phyloP scores from a whole-genome alignment of 2,797 vertebrate species.

The Helarctos malayanus region DNA sequence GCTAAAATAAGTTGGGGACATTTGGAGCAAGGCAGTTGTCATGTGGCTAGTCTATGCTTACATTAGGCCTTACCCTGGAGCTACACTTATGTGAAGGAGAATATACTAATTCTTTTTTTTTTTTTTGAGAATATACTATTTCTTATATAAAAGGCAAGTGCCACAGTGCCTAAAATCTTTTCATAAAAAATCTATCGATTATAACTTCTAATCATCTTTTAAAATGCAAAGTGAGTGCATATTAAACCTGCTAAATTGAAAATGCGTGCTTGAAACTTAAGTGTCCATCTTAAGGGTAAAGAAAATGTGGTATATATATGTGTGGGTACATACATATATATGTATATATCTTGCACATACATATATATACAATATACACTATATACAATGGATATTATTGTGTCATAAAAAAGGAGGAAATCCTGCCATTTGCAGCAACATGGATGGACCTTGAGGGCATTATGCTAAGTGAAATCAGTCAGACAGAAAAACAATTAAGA shows the following conservation, averaged over 20 bases:
- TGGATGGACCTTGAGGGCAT: neutral
- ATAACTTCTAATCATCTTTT: conserved; percentile 40
- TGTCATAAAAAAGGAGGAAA: neutral
- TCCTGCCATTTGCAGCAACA: neutral
- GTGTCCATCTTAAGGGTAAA: neutral
- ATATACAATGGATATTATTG: neutral
- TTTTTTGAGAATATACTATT: neutral
- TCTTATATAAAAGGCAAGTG: neutral
- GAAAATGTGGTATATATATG: neutral
- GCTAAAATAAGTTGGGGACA: neutral
- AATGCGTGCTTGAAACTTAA: neutral
- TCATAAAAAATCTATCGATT: neutral
- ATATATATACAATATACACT: neutral
- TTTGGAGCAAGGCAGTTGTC: neutral
- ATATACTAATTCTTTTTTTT: neutral
- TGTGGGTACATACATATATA: neutral
- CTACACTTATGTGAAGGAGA: neutral
- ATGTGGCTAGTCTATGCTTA: neutral
- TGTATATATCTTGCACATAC: neutral
- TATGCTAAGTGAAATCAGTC: neutral
- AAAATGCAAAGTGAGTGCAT: neutral
- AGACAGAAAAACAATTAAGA: neutral
- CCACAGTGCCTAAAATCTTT: neutral
- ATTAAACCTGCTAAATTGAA: neutral
- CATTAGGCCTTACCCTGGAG: neutral